Percentiles rank a stretch among this genome's conserved stretches.
Conservation (phyloP, 2,888 invertebrate genomes). For the Phrixothrix hirtus region DNA sequence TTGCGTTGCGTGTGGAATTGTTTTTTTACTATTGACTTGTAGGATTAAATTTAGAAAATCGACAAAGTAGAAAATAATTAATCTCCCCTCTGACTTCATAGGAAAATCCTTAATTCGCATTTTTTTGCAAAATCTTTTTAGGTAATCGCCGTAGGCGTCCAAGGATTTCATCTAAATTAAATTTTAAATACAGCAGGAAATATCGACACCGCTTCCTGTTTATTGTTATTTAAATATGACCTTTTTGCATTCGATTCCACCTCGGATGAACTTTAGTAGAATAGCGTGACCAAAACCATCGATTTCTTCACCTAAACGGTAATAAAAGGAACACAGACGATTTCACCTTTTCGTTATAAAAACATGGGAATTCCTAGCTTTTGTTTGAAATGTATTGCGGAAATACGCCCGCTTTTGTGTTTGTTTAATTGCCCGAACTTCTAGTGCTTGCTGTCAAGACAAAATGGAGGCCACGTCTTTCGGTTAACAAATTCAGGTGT, state of each 20-base stretch:
- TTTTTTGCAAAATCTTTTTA: conserved; percentile 1
- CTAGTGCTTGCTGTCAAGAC: background rate
- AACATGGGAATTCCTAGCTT: conserved; percentile 24
- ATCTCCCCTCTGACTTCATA: conserved; percentile 20
- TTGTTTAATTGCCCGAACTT: background rate
- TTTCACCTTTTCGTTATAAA: conserved; percentile 1
- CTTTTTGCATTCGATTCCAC: too few species aligned
- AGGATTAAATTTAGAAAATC: background rate
- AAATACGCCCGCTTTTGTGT: background rate
- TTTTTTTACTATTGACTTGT: too few species aligned
- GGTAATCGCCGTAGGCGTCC: conserved; percentile 2
- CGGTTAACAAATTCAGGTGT: background rate
- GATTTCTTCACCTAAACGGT: background rate
- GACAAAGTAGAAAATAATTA: conserved; percentile 7
- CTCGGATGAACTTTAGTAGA: too few species aligned
- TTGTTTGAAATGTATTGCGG: conserved; percentile 1
- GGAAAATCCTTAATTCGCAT: conserved; percentile 30
- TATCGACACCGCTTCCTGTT: conserved; percentile 6
- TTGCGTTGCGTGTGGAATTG: too few species aligned
- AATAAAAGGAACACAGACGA: conserved; percentile 2
- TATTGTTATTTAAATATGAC: conserved; percentile 1
- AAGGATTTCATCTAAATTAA: conserved; percentile 5
- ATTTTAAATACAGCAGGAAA: background rate
- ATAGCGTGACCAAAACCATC: background rate
- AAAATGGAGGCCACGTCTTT: background rate